A percentile compares a stretch with the other conserved stretches of the same genome.
These are phyloP conservation scores for Mesodorylaimus sp. DNA, from an alignment of 2,888 invertebrate genomes.

Conservation along the genomic window DNA sequence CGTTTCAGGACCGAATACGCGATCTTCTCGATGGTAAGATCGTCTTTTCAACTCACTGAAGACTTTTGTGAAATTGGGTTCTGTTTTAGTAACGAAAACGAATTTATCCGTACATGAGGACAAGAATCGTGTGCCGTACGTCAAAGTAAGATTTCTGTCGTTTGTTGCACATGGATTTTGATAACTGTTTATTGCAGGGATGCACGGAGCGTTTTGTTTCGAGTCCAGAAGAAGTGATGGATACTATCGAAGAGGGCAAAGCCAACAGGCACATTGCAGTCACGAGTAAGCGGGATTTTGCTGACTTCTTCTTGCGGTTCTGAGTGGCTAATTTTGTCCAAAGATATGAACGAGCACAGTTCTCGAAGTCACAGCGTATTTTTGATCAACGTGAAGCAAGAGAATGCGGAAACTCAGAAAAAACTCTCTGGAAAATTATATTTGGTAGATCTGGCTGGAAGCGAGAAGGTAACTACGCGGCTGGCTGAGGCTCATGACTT, in stretches of 20 bases:
- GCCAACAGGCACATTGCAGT: slow-evolving; percentile 98
- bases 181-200: too few species aligned
- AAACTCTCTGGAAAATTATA: slow-evolving; percentile 90
- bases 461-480: slow-evolving; percentile 79
- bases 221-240: slow-evolving; percentile 97
- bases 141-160: too few species aligned
- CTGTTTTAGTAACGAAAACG: slow-evolving; percentile 62
- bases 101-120: slow-evolving; percentile 99
- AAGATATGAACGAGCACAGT: slow-evolving; percentile 99
- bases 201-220: slow-evolving; percentile 97
- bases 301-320: too few species aligned
- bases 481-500: too few species aligned
- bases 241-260: slow-evolving; percentile 98
- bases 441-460: slow-evolving; percentile 97
- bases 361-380: slow-evolving; percentile 98
- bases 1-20: slow-evolving; percentile 96
- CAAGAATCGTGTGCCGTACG: slow-evolving; percentile 96
- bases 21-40: too few species aligned
- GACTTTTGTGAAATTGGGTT: too few species aligned
- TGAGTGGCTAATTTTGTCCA: slow-evolving; percentile 21
- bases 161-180: too few species aligned
- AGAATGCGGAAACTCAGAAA: slow-evolving; percentile 96
- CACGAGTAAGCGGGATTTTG: slow-evolving; percentile 74
- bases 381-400: slow-evolving; percentile 97
- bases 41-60: too few species aligned